These are phyloP conservation scores for Lutjanus argentimaculatus DNA, from an alignment of 2,797 vertebrate species.

Conservation along the genomic window DNA sequence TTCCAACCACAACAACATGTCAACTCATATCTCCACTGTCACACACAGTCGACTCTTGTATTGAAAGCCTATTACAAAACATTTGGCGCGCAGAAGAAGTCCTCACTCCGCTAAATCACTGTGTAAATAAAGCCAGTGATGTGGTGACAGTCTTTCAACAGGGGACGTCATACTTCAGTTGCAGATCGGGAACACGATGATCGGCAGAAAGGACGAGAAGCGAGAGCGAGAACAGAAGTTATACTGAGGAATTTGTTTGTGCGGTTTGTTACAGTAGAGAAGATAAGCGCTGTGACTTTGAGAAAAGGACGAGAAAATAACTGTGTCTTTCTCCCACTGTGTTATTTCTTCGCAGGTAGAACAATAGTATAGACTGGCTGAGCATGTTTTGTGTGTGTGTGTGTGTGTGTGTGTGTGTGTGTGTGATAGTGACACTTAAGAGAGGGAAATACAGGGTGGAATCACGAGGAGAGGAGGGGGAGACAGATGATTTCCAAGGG, in stretches of 20 bases:
- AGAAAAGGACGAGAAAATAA: conserved; percentile 51
- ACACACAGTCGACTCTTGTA: conserved; percentile 15
- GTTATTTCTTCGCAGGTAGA: conserved; percentile 40
- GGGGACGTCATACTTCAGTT: conserved; percentile 20
- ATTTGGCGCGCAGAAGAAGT: not conserved
- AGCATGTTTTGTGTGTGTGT: conserved; percentile 2
- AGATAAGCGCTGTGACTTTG: conserved; percentile 62
- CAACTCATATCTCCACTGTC: conserved; percentile 34
- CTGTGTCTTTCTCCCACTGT: conserved; percentile 35
- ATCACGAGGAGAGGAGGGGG: conserved; percentile 34
- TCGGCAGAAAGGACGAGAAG: conserved; percentile 6
- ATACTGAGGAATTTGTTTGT: not conserved
- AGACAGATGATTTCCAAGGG: conserved; percentile 66
- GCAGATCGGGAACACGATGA: conserved; percentile 15
- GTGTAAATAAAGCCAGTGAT: conserved; percentile 26
- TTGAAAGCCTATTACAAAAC: conserved; percentile 34
- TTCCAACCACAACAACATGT: conserved; percentile 31
- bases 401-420: conserved; percentile 1
- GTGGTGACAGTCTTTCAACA: conserved; percentile 38
- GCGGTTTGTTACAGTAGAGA: conserved; percentile 35
- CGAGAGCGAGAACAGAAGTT: conserved; percentile 10
- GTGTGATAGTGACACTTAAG: conserved; percentile 18
- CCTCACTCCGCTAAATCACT: conserved; percentile 24
- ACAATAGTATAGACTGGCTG: not conserved
- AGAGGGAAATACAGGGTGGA: conserved; percentile 45